Base-by-base conservation (phyloP, 2,113 vertebrate genomes). In the Etheostoma spectabile region DNA sequence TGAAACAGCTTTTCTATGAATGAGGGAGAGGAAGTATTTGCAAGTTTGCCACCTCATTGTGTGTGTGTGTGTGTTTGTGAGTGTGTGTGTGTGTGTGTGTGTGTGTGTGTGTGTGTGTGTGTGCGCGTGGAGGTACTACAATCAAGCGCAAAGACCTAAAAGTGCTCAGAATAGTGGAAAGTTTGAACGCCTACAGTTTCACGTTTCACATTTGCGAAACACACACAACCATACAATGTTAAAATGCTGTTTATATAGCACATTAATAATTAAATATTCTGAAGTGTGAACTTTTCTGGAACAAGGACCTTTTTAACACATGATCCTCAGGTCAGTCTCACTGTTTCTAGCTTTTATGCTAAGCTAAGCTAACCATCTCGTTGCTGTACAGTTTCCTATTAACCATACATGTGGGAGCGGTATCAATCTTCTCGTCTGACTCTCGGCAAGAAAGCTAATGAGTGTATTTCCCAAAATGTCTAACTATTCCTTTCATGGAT, bases 1-100 rank as follows among this genome's bases (percentile, higher is more conserved):
- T 65, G 19, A 82, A 67, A 64, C 51, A 53, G 22, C 45, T 38
- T 76, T 24, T 62, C 22, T 52, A 5, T 64, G 61, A 85, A 67
- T 61, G 4, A 66, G 38, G 18, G 46, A 12, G 42, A 60, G 12
- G 4, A 53, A 24, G n/a, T 30, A 2, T 30, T 30, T 30, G 27
- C 27, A 30, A 3, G 27, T 30, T 30, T 30, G 27, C 27, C 27
- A 30, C 27, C 27, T 30, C 27, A 30, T 30, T n/a, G 49, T 8
- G 18, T 48, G 46, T 48, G 14, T 12, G 12, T 53, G 27, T 27
- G 30, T n/a, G 24, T 6, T 51, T 55, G 70, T 59, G 69, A 33
- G n/a, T 71, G 35, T 56, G 33, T 49, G 27, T 35, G 33, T 38
- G 35, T 38, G n/a, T 24, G 45, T 21, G 8, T 6, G 30, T 7